These are phyloP conservation scores for Rambutsinella grinnellia DNA, from an alignment of 2,888 invertebrate genomes.

Conservation along the genomic window DNA sequence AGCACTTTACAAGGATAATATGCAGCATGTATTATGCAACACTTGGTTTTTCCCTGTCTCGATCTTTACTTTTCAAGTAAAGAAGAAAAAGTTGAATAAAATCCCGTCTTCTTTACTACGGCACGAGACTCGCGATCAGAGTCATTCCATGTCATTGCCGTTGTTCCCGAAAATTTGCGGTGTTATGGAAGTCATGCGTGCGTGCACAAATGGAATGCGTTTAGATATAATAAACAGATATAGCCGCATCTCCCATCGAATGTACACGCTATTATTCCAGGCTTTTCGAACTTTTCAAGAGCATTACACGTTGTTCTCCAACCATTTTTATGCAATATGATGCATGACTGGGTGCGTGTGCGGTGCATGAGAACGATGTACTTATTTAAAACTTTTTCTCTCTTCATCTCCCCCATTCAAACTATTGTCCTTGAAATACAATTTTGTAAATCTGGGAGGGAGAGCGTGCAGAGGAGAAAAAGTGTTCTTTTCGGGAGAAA, in stretches of 20 bases:
- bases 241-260: neutral
- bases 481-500: neutral
- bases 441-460: slow-evolving; percentile 8
- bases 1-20: slow-evolving; percentile 12
- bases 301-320: too few relatives aligned
- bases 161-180: neutral
- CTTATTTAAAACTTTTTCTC: slow-evolving; percentile 15
- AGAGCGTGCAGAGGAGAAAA: slow-evolving; percentile 7
- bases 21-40: slow-evolving; percentile 47
- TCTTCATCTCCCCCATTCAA: neutral
- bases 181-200: neutral
- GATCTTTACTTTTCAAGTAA: slow-evolving; percentile 3
- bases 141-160: neutral
- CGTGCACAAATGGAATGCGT: slow-evolving; percentile 1
- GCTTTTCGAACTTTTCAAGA: too few relatives aligned
- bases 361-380: slow-evolving; percentile 21
- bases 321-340: slow-evolving; percentile 9
- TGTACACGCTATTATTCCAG: too few relatives aligned
- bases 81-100: too few relatives aligned
- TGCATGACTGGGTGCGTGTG: slow-evolving; percentile 9
- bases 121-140: too few relatives aligned
- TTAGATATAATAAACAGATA: neutral
- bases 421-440: slow-evolving; percentile 13
- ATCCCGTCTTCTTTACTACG: too few relatives aligned
- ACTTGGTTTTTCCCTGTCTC: slow-evolving; percentile 1